These are phyloP conservation scores for Selenia dentaria DNA, from an alignment of 2,888 invertebrate genomes.

Conservation along the genomic window DNA sequence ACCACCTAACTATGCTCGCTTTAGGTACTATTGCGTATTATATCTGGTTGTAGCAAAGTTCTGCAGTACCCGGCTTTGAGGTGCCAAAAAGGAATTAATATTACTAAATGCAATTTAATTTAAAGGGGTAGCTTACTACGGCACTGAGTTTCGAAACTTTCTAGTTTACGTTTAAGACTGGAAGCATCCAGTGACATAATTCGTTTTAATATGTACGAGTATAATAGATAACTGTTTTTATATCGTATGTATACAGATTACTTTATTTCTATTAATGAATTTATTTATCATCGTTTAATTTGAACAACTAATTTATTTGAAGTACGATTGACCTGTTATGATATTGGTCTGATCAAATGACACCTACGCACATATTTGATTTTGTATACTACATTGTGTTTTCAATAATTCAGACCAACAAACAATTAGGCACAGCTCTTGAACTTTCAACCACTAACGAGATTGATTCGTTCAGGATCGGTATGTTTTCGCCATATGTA, in stretches of 20 bases:
- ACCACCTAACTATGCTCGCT: conserved; percentile 48
- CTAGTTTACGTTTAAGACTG: conserved; percentile 8
- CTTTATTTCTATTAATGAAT: too few species aligned
- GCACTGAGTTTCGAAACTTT: conserved; percentile 28
- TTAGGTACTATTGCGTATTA: conserved; percentile 29
- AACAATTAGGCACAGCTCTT: too few species aligned
- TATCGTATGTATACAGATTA: too few species aligned
- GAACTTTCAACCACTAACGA: conserved; percentile 10
- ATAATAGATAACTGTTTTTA: too few species aligned
- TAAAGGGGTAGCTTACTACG: conserved; percentile 29
- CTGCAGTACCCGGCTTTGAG: conserved; percentile 37
- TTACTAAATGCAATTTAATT: conserved; percentile 45
- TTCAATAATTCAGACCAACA: too few species aligned
- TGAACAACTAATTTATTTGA: too few species aligned
- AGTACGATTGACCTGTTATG: too few species aligned
- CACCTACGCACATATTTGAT: too few species aligned
- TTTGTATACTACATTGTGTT: too few species aligned
- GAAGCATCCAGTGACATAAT: neutral
- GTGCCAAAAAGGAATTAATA: conserved; percentile 51
- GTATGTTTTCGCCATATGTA: neutral
- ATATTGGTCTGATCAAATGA: too few species aligned
- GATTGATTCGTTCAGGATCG: conserved; percentile 12
- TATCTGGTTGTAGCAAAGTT: conserved; percentile 36
- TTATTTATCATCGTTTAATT: too few species aligned
- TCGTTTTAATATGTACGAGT: too few species aligned